Evolutionary conservation across 2,113 vertebrate genomes (phyloP), one percentile per base, ranked within the genome.

Genomic region (Dipodomys ordii): DNA sequence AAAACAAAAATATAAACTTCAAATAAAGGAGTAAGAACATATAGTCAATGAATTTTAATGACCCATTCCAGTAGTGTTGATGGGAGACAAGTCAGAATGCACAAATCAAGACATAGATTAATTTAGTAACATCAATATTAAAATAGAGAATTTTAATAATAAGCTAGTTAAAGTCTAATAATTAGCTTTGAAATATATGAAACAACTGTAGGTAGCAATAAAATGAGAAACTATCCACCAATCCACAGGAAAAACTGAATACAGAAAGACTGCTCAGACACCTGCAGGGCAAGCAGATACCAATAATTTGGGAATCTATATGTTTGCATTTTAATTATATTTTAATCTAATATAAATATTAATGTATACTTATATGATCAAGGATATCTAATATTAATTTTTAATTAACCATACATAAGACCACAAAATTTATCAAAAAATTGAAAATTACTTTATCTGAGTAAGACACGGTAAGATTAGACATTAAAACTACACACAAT

Each of bases 351-450:
- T 53, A 28, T 1, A 78, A 30, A 68, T 25, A 82, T 78, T 67
- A 49, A 78, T 30, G 60, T 16, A 81, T 83, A 35, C 3, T 73
- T 65, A 60, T 44, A 88, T 76, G 91, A 83, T 76, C 92, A 87
- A 39, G 87, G 7, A 83, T 1, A 92, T 67, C 87, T 80, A 90
- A 92, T 7, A 92, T 65, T 76, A 60, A 88, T 32, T 57, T 81
- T 72, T 64, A 88, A 83, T 83, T 90, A 28, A 67, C 3, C 27
- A 84, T 0, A 67, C 13, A 68, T 82, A 71, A 72, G 28, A 11
- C 15, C 53, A 85, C 4, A 67, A 84, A 79, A 13, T 79, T 73
- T 60, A 65, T 6, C 49, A 72, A 49, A 84, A 71, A 35, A 92
- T 18, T 64, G 23, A 62, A 62, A 90, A 13, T 72, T 89, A 60